Base-by-base conservation (phyloP, 2,113 vertebrate genomes). In the Triplophysa tibetana region DNA sequence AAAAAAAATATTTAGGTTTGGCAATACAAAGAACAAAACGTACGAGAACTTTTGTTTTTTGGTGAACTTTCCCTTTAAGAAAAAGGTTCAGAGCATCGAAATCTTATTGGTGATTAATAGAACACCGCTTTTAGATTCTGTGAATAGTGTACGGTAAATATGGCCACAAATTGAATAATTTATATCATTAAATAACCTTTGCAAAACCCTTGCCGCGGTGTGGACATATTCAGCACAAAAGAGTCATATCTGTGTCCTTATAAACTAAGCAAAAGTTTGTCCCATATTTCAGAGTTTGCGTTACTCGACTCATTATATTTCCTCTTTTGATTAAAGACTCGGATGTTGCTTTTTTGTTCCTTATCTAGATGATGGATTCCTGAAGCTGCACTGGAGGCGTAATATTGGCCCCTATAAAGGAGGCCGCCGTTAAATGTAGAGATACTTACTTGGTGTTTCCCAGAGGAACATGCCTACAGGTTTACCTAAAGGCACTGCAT, bases 351-450 rank as follows among this genome's bases (percentile, higher is more conserved):
- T 41, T 83, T 79, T 81, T 74, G 84, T 83, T 87, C 70, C 24
- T 87, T 90, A 91, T 81, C 78, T 50, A 68, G 79, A 88, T 87
- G 87, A 90, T 90, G 67, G 87, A 91, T 91, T 87, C 73, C 70
- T 86, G 78, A 80, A 75, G 72, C 79, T 68, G 73, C 76, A 79
- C 85, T 87, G 77, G 70, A 86, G 83, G 89, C 81, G 70, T 82
- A 81, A 82, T 65, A 67, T 75, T 65, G 88, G 83, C 77, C 81
- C 81, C 82, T 84, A 78, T 84, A 90, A 89, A 91, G 84, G 85
- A 90, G 87, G 89, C 86, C 89, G 90, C 83, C 82, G 82, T 85
- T 85, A 90, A 89, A 79, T 88, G 85, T 85, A 89, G 88, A 83
- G 88, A 81, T 80, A 24, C 79, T 88, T 80, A 24, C 79, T 88